These are phyloP conservation scores for Pseudomyrmex concolor DNA, from an alignment of 1,140 invertebrate genomes.

Conservation along the genomic window DNA sequence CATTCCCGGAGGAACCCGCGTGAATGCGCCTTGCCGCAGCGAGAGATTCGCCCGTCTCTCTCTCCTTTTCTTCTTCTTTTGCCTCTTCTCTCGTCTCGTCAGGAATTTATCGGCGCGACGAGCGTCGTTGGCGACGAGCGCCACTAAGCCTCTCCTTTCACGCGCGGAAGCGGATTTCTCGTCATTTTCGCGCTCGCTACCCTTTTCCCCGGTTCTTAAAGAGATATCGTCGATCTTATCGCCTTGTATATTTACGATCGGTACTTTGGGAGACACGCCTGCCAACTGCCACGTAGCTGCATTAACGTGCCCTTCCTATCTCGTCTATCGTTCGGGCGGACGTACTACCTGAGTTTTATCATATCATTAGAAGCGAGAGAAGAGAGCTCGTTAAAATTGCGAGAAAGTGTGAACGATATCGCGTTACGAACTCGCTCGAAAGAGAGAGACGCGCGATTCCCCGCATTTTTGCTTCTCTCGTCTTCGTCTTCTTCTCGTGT, in stretches of 20 bases:
- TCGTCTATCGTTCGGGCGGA: no score
- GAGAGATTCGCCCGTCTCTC: slow-evolving; percentile 49
- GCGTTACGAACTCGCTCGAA: neutral
- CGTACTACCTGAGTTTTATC: slow-evolving; percentile 9
- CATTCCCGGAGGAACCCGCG: slow-evolving; percentile 31
- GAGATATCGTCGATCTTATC: slow-evolving; percentile 55
- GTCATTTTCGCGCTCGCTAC: slow-evolving; percentile 53
- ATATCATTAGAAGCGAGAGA: neutral
- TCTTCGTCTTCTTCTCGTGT: neutral
- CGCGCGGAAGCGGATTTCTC: slow-evolving; percentile 65
- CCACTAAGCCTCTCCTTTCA: slow-evolving; percentile 60
- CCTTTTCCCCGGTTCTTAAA: slow-evolving; percentile 36
- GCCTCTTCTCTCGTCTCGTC: slow-evolving; percentile 18
- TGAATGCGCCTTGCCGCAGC: slow-evolving; percentile 60
- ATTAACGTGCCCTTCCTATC: neutral
- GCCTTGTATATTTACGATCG: slow-evolving; percentile 56
- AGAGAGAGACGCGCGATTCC: neutral
- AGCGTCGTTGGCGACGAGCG: neutral
- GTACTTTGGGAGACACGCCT: neutral
- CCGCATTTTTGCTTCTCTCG: neutral
- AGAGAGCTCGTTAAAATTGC: neutral
- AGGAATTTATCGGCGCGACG: slow-evolving; percentile 63
- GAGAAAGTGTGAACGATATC: neutral
- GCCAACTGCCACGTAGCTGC: neutral
- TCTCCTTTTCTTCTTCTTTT: no score